Conservation (phyloP, 2,888 invertebrate genomes). For the Lucinisca nassula region DNA sequence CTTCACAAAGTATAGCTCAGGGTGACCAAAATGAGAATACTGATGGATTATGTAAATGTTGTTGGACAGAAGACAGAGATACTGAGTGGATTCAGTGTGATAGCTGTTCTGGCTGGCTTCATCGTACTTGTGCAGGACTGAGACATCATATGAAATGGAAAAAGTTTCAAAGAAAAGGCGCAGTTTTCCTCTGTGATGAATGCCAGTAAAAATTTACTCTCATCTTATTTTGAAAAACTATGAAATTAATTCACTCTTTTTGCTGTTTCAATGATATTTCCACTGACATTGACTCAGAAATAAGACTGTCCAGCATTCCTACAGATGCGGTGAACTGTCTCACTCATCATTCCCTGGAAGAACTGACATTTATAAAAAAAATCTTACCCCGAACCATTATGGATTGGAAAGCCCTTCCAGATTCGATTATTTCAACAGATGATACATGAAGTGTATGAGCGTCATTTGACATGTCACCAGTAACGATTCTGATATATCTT, state of each 20-base stretch:
- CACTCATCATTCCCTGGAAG: no score
- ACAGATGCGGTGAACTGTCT: no score
- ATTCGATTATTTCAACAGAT: no score
- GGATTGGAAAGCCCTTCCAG: no score
- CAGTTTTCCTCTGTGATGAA: neutral
- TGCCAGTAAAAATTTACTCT: neutral
- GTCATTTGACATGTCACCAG: no score
- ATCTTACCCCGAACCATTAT: no score
- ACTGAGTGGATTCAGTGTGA: slow-evolving; percentile 46
- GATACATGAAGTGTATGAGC: no score
- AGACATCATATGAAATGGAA: slow-evolving; percentile 38
- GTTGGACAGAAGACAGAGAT: slow-evolving; percentile 21
- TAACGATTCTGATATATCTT: no score
- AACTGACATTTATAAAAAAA: no score
- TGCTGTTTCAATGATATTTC: no score
- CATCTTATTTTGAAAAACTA: neutral
- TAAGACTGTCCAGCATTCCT: no score
- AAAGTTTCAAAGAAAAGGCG: slow-evolving; percentile 26
- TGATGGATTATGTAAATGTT: slow-evolving; percentile 16
- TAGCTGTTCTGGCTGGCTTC: slow-evolving; percentile 30
- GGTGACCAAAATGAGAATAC: neutral
- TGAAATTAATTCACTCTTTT: neutral
- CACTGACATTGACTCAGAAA: no score
- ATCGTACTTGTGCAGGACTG: slow-evolving; percentile 33
- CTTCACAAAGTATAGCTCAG: neutral